Percentiles rank a stretch among this genome's conserved stretches.
These are phyloP conservation scores for Tachina fera DNA, from an alignment of 2,888 invertebrate genomes.

Conservation along the genomic window DNA sequence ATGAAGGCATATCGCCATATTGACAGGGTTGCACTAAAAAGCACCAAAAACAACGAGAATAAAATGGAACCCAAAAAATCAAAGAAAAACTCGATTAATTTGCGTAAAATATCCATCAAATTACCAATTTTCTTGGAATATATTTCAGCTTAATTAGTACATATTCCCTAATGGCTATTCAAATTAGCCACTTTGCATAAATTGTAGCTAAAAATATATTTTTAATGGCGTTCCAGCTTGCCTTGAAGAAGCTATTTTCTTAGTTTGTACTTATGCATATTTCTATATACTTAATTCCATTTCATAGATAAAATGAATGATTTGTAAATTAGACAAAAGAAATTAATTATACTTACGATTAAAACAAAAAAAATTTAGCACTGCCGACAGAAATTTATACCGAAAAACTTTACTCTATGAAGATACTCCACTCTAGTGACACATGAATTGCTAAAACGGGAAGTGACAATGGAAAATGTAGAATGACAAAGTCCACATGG, in stretches of 20 bases:
- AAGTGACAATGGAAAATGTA: slow-evolving; percentile 61
- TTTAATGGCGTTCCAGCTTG: slow-evolving; percentile 19
- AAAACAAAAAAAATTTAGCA: slow-evolving; percentile 83
- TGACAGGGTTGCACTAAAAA: slow-evolving; percentile 59
- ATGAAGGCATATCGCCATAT: slow-evolving; percentile 69
- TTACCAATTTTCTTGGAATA: too few relatives aligned
- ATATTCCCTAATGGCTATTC: too few relatives aligned
- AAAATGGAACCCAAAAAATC: neutral
- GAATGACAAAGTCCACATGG: slow-evolving; percentile 27
- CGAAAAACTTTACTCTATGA: slow-evolving; percentile 45
- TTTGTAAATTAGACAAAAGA: slow-evolving; percentile 10
- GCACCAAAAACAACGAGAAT: slow-evolving; percentile 12
- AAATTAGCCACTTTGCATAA: neutral
- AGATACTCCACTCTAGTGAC: slow-evolving; percentile 56
- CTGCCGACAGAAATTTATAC: slow-evolving; percentile 76
- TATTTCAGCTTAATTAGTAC: too few relatives aligned
- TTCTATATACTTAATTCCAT: neutral
- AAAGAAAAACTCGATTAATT: neutral
- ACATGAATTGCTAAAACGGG: slow-evolving; percentile 60
- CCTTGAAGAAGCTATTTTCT: slow-evolving; percentile 55
- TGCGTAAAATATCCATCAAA: neutral
- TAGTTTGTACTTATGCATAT: neutral
- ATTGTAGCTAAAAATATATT: neutral
- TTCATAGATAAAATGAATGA: neutral
- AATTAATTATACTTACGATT: slow-evolving; percentile 80